Conservation (phyloP, 1,140 invertebrate genomes). For the Macrosteles quadrilineatus region DNA sequence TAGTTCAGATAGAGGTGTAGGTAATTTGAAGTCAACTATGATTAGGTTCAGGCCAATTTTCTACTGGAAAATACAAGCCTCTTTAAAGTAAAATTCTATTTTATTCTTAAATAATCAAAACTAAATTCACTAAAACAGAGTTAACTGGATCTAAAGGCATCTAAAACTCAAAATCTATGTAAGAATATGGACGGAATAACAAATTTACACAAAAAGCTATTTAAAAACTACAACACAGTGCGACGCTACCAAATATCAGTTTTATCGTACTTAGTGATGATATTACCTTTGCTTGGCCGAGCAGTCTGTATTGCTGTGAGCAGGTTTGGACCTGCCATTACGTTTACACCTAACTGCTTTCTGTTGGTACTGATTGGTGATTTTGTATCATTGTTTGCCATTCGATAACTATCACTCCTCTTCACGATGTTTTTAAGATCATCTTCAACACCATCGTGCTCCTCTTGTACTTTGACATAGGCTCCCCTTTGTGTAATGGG, state of each 20-base stretch:
- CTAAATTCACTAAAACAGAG: no score
- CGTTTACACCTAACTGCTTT: slow-evolving; percentile 39
- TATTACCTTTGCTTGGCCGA: slow-evolving; percentile 53
- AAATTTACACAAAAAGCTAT: neutral
- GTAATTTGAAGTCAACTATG: no score
- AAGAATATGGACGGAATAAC: no score
- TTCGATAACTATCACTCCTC: slow-evolving; percentile 82
- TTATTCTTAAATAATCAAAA: no score
- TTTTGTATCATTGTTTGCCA: slow-evolving; percentile 62
- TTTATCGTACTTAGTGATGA: slow-evolving; percentile 61
- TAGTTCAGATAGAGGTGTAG: no score
- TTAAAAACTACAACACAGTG: neutral
- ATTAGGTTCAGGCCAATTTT: no score
- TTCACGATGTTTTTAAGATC: slow-evolving; percentile 60
- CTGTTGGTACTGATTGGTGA: slow-evolving; percentile 40
- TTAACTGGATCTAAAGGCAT: no score
- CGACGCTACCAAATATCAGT: slow-evolving; percentile 73
- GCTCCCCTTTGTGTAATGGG: slow-evolving; percentile 39
- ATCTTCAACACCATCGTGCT: slow-evolving; percentile 36
- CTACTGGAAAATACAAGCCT: no score
- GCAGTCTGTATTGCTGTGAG: slow-evolving; percentile 45
- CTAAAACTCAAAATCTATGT: no score
- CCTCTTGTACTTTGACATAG: slow-evolving; percentile 41
- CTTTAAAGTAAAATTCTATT: no score
- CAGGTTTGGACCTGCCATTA: slow-evolving; percentile 41